Evolutionary conservation across 2,888 invertebrate species (phyloP).

Genomic region (Drosophila antonietae): DNA sequence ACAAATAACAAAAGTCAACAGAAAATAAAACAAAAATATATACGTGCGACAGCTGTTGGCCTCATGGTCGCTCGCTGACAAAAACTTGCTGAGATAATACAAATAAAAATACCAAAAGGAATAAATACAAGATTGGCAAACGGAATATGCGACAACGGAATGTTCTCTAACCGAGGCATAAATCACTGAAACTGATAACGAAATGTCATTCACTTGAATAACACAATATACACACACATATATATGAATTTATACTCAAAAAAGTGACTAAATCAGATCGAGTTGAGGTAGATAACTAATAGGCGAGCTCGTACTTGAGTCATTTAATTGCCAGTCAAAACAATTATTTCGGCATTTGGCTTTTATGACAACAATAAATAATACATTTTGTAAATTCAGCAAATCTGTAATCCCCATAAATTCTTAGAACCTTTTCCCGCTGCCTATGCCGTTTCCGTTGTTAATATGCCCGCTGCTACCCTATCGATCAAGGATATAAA

Average conservation of each 20-base stretch:
- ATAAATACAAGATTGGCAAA: constrained; percentile 44
- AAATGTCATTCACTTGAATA: neutral
- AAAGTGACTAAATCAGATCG: neutral
- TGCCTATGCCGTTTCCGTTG: neutral
- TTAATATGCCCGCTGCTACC: constrained; percentile 43
- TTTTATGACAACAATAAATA: constrained; percentile 27
- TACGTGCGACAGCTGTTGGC: constrained; percentile 73
- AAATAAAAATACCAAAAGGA: constrained; percentile 52
- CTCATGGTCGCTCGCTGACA: constrained; percentile 38
- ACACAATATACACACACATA: too few relatives aligned
- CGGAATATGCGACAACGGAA: constrained; percentile 45
- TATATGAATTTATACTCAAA: neutral
- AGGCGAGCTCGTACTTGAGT: neutral
- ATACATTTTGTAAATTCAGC: constrained; percentile 21
- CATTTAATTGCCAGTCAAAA: constrained; percentile 7
- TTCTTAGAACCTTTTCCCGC: constrained; percentile 3
- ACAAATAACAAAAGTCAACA: constrained; percentile 42
- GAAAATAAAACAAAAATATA: constrained; percentile 30
- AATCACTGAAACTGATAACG: constrained; percentile 25
- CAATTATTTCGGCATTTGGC: constrained; percentile 21
- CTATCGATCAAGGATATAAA: constrained; percentile 59
- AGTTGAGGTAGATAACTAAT: too few relatives aligned
- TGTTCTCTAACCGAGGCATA: constrained; percentile 36
- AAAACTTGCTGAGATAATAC: constrained; percentile 58
- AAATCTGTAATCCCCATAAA: constrained; percentile 17